phyloP scores from a whole-genome alignment of 2,797 vertebrate genomes.

The Brachyalestes nurse region DNA sequence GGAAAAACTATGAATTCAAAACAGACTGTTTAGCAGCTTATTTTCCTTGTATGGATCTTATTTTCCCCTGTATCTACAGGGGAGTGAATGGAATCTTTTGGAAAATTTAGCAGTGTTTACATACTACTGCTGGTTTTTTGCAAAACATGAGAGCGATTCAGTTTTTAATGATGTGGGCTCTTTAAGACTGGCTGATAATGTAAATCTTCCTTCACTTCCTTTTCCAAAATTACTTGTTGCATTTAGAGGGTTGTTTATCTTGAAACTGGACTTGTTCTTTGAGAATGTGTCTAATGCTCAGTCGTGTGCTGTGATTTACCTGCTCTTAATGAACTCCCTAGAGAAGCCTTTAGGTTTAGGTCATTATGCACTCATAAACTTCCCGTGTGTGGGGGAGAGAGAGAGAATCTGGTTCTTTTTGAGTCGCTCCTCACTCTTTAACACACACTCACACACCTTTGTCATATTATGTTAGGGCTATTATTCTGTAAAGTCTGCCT shows the following conservation, averaged over 20 bases:
- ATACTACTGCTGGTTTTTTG: too few species aligned
- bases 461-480: conserved; percentile 48
- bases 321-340: conserved; percentile 58
- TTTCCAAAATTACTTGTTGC: conserved; percentile 32
- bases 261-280: conserved; percentile 45
- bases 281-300: conserved; percentile 50
- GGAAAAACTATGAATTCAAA: too few species aligned
- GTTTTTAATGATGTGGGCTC: not conserved
- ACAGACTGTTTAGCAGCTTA: too few species aligned
- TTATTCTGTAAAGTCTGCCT: conserved; percentile 53
- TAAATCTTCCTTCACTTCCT: conserved; percentile 9
- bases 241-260: conserved; percentile 48
- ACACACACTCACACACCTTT: conserved; percentile 45
- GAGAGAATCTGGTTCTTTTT: not conserved
- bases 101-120: too few species aligned
- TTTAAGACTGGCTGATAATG: not conserved
- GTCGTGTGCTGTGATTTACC: conserved; percentile 53
- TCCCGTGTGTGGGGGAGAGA: conserved; percentile 35
- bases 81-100: too few species aligned
- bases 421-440: not conserved
- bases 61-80: too few species aligned
- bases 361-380: conserved; percentile 58
- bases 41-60: too few species aligned
- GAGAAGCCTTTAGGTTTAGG: conserved; percentile 54
- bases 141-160: not conserved